Evolutionary conservation across 2,113 vertebrate species (phyloP), one percentile per base, ranked within the genome.

Genomic region (Sapayoa aenigma): DNA sequence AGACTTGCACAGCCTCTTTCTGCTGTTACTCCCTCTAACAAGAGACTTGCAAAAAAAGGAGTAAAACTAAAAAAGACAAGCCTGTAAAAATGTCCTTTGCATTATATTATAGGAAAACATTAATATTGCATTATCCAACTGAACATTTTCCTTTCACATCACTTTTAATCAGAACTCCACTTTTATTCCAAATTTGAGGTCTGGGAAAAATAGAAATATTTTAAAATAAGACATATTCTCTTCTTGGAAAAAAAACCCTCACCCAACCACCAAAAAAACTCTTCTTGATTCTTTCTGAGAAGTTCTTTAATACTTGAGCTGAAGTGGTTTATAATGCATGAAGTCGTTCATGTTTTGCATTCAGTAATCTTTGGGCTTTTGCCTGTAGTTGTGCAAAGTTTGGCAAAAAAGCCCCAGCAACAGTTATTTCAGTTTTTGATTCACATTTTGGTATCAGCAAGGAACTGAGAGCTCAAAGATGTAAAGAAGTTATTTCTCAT

Each of bases 61-160:
- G 69, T 12, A 63, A 80, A 94, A 58, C 9, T 7, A 53, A 84
- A 94, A 84, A 85, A 52, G 41, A 71, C 3, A 27, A 72, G 59
- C 28, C 65, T 37, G 31, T 56, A 65, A 72, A 93, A 83, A 58
- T 44, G 13, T 84, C 44, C 46, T 92, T 85, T 62, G 66, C 60
- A 41, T n/a, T 59, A 62, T 30, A 65, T 9, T 56, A 79, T 90
- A 46, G 49, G 69, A 55, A 91, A 78, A 67, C 87, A 82, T 89
- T 80, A 91, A 89, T 84, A 94, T 62, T 66, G 88, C 33, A 47
- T 93, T 95, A 94, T 90, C 84, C 74, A 90, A 85, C 72, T 88
- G 89, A 79, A 90, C 42, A n/a, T 93, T 96, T 96, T 89, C 72
- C 87, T 93, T 95, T 96, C 91, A 91, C 52, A 87, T 92, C 92